These are phyloP conservation scores for Columba janthina DNA, from an alignment of 2,113 vertebrate genomes.

Conservation along the genomic window DNA sequence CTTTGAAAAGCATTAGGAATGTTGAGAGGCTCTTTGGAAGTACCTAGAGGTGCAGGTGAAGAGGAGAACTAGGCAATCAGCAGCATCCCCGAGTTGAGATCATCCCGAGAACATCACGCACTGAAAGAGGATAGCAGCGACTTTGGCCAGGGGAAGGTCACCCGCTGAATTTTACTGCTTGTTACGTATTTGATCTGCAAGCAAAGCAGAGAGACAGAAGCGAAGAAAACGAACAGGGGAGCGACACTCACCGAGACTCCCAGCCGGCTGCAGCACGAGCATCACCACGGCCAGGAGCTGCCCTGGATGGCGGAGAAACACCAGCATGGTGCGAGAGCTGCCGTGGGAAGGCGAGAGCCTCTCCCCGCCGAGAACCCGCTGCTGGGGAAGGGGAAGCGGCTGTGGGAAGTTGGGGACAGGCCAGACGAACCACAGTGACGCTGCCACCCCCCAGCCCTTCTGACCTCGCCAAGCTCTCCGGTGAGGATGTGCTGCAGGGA, in stretches of 20 bases:
- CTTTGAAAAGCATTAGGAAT: not conserved
- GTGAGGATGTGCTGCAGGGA: fast-evolving
- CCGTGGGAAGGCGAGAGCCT: fast-evolving
- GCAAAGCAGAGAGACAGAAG: not conserved
- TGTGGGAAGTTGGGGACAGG: not conserved
- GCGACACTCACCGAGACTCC: not conserved
- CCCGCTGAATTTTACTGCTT: not conserved
- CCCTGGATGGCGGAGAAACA: fast-evolving
- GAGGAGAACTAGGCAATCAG: fast-evolving
- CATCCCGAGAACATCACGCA: not conserved
- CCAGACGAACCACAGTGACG: fast-evolving
- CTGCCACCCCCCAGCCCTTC: not conserved
- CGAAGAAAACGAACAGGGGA: not conserved
- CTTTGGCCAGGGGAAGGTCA: not conserved
- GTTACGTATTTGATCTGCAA: fast-evolving
- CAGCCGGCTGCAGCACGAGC: not conserved
- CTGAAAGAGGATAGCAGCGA: not conserved
- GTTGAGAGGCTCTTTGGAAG: not conserved
- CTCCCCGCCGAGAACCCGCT: not conserved
- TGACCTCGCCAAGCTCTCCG: not conserved
- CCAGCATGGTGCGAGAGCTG: not conserved
- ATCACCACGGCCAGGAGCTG: not conserved
- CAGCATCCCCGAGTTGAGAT: not conserved
- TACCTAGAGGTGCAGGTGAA: not conserved
- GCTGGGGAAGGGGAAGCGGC: not conserved